Conservation (phyloP, 1,140 invertebrate genomes). For the Hyles euphorbiae region DNA sequence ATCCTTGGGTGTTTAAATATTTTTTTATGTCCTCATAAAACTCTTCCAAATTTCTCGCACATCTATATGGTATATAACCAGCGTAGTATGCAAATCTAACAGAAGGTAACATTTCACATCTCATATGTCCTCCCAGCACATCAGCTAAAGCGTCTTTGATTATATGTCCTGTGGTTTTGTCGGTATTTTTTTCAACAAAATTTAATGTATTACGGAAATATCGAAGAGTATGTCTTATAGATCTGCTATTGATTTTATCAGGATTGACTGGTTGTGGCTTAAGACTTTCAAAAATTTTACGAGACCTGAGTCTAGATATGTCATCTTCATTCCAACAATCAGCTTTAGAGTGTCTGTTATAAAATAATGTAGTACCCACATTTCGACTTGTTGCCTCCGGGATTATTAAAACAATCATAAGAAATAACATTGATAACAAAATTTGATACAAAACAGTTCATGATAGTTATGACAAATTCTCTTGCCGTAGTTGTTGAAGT, state of each 20-base stretch:
- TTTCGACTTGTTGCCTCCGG: constrained; percentile 30
- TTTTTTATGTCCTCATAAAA: constrained; percentile 75
- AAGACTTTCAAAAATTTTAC: constrained; percentile 65
- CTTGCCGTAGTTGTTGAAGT: too few species aligned
- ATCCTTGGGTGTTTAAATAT: constrained; percentile 75
- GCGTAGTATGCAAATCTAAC: constrained; percentile 78
- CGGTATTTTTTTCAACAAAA: constrained; percentile 54
- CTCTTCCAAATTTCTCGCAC: constrained; percentile 72
- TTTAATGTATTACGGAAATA: constrained; percentile 75
- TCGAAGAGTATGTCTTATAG: constrained; percentile 62
- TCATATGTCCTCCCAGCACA: constrained; percentile 73
- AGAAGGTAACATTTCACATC: constrained; percentile 74
- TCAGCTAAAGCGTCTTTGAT: constrained; percentile 76
- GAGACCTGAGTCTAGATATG: constrained; percentile 60
- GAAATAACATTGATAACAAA: constrained; percentile 44
- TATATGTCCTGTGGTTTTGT: constrained; percentile 63
- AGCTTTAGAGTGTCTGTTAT: constrained; percentile 30
- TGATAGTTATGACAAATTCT: neutral
- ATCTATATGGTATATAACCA: constrained; percentile 75
- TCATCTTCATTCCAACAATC: constrained; percentile 71
- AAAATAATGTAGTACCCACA: constrained; percentile 62
- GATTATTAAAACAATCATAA: constrained; percentile 43
- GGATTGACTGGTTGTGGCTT: constrained; percentile 48
- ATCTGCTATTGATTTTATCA: constrained; percentile 58
- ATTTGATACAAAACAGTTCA: constrained; percentile 14